Conservation (phyloP, 2,888 invertebrate species). For the Willowsia nigromaculata region DNA sequence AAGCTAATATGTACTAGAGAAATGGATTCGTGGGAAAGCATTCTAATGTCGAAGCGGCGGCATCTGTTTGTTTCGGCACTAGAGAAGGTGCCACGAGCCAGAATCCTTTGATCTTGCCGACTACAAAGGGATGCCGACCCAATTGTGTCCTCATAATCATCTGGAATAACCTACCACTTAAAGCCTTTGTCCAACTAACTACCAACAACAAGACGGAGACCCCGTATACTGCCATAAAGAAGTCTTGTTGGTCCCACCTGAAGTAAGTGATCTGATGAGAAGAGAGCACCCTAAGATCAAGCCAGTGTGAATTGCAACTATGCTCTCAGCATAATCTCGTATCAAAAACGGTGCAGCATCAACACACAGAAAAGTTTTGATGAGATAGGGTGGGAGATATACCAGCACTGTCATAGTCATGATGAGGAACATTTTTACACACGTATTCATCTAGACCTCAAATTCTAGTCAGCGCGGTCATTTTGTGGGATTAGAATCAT, state of each 20-base stretch:
- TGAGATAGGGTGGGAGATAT: no score
- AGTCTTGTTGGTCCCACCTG: constrained; percentile 36
- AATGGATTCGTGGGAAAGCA: constrained; percentile 78
- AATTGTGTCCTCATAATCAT: constrained; percentile 73
- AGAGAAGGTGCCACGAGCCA: constrained; percentile 79
- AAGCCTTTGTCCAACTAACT: constrained; percentile 63
- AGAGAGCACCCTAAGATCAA: background rate
- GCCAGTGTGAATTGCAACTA: background rate
- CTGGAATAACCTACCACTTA: constrained; percentile 71
- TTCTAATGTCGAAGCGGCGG: constrained; percentile 72
- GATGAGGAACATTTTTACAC: no score
- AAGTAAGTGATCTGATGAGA: constrained; percentile 23
- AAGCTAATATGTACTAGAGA: constrained; percentile 10
- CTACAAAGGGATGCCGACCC: constrained; percentile 78
- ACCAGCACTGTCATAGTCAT: no score
- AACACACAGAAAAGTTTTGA: no score
- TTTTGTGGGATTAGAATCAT: no score
- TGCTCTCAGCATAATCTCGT: no score
- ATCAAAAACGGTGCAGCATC: no score
- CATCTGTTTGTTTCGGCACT: constrained; percentile 70
- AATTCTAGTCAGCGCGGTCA: no score
- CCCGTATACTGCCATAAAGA: constrained; percentile 10
- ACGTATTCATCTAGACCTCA: no score
- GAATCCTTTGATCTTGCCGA: constrained; percentile 78
- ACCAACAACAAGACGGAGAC: constrained; percentile 56